These are phyloP conservation scores for Stegophylla sp. DNA, from an alignment of 2,888 invertebrate species.

Conservation along the genomic window DNA sequence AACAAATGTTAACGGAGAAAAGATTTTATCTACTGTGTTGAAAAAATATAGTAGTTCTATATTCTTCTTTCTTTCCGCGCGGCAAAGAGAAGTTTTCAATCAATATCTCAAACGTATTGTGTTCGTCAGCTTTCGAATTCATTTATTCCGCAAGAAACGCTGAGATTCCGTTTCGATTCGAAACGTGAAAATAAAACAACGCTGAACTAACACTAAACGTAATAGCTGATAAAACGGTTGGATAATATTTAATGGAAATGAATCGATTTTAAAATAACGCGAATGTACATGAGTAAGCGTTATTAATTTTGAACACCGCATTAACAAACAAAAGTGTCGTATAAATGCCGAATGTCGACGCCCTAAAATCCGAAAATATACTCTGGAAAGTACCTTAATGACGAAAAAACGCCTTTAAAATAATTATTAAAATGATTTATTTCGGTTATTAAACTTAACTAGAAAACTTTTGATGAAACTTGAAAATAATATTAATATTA, in stretches of 20 bases:
- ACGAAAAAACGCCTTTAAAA: too few relatives aligned
- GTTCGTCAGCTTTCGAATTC: background rate
- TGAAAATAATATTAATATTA: too few relatives aligned
- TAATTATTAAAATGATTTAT: too few relatives aligned
- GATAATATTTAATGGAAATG: background rate
- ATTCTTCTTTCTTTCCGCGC: background rate
- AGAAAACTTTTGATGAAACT: too few relatives aligned
- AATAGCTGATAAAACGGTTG: background rate
- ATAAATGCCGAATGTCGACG: too few relatives aligned
- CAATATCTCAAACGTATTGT: constrained; percentile 5
- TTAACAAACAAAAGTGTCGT: too few relatives aligned
- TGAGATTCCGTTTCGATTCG: background rate
- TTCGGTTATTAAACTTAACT: too few relatives aligned
- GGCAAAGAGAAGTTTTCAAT: background rate
- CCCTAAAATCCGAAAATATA: too few relatives aligned
- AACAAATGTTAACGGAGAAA: constrained; percentile 32
- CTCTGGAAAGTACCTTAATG: too few relatives aligned
- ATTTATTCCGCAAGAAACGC: constrained; percentile 8
- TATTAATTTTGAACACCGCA: too few relatives aligned
- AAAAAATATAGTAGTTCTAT: background rate
- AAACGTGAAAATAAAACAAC: constrained; percentile 2
- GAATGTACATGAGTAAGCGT: too few relatives aligned
- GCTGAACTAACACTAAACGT: background rate
- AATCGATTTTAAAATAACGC: background rate
- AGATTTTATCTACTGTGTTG: background rate